These are phyloP conservation scores for Oxystoma pomonae DNA, from an alignment of 2,888 invertebrate species.

Conservation along the genomic window DNA sequence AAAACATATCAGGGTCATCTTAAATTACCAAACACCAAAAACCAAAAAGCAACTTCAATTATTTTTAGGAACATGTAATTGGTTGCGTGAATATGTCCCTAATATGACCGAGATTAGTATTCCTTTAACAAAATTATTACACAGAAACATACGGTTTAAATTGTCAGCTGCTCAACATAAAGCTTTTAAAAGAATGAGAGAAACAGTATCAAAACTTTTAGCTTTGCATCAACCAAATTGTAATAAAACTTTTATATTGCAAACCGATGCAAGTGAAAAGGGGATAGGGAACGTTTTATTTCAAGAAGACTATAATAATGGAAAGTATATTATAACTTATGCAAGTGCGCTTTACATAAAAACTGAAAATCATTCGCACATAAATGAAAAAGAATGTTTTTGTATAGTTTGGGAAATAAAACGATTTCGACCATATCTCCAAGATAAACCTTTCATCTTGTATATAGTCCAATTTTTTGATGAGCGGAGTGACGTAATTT, in stretches of 20 bases:
- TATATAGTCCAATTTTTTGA: no score
- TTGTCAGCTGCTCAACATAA: not conserved
- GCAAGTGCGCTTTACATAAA: not conserved
- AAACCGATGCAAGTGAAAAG: not conserved
- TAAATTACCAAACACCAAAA: not conserved
- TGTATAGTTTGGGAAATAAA: not conserved
- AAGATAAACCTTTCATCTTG: no score
- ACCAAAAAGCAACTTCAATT: slow-evolving; percentile 5
- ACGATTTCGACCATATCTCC: no score
- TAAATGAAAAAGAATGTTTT: not conserved
- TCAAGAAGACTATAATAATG: not conserved
- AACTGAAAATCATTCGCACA: not conserved
- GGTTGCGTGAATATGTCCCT: not conserved
- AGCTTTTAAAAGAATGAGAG: not conserved
- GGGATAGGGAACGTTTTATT: not conserved
- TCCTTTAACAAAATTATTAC: not conserved
- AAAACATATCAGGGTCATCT: not conserved
- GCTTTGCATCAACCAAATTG: not conserved
- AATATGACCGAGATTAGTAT: not conserved
- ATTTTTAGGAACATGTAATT: not conserved
- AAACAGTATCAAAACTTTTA: not conserved
- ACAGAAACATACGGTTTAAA: no score
- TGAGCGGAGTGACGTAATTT: no score
- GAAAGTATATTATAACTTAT: not conserved
- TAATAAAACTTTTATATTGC: not conserved